Evolutionary conservation across 2,113 vertebrate genomes (phyloP), one percentile per base, ranked within the genome.

Genomic region (Pedionomus torquatus): DNA sequence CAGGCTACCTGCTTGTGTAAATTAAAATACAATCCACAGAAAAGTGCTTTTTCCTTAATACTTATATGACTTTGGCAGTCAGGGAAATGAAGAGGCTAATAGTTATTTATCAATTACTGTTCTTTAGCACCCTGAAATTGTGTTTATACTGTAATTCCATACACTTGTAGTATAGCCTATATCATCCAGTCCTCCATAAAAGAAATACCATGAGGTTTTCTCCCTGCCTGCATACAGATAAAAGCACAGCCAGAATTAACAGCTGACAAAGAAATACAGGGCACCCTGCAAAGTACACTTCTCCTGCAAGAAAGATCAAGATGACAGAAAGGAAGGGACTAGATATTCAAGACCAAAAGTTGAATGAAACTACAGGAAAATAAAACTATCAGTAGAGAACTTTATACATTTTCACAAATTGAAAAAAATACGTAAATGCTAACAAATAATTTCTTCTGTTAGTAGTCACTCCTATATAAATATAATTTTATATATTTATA

Each of bases 201-300:
- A 63, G 7, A 52, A 85, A 68, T 3, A 57, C 2, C 1, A 0
- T 31, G 18, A 8, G 14, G 13, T 44, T 78, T 84, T 61, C 30
- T 39, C 23, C 31, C 43, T 75, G 49, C 8, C n/a, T 63, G 35
- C 1, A 0, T 28, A 78, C 6, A 4, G 5, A 26, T 1, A 1
- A 90, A 85, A 17, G 30, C 48, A 88, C 9, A 75, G 48, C 10
- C 54, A 91, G 61, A 71, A 54, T 9, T 44, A 88, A 82, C 12
- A 78, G 30, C 25, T 33, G 61, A 64, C 51, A 79, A 79, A 76
- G 65, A 90, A 75, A 68, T 17, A 78, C 21, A 83, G 33, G 39
- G n/a, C 48, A 64, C 41, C 20, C 39, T 41, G 57, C 17, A 54
- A 90, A 64, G 33, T 25, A 43, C 25, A 39, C 57, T 52, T 76